Base-by-base conservation (phyloP, 2,797 vertebrate species). In the Euthynnus affinis region DNA sequence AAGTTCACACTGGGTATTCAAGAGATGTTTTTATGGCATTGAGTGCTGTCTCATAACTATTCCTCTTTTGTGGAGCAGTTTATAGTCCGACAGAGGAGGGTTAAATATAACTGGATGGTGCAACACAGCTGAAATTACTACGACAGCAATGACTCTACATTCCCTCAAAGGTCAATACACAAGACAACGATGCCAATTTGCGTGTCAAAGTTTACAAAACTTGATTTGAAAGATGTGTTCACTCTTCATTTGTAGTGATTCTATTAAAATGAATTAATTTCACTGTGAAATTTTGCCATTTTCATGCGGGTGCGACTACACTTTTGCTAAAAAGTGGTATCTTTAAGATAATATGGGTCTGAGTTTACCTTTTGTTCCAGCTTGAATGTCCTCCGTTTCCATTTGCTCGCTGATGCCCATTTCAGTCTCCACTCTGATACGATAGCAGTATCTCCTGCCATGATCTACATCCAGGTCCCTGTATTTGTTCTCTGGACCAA, bases 351-450 rank as follows among this genome's bases (percentile, higher is more conserved):
- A 7, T 9, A 29, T 0, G 58, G 7, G 44, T 17, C 49, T 51
- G 25, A 71, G 7, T 88, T 93, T 80, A 99, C 98, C 97, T 94
- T 96, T 97, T 40, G 96, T 94, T 12, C 95, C 96, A 22, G 96
- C 94, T 88, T 97, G 96, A 87, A 97, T 93, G 68, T 98, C 97
- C 8, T 96, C 94, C 0, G 98, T 98, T 79, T 97, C 96, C 94
- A 98, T 94, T 0, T 94, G 25, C 0, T 98, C 95, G 2, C 98
- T 96, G 5, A 27, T 78, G 20, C 97, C 98, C 83, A 98, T 96
- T 0, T 95, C 91, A 5, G 93, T 97, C 87, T 96, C 90, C 0
- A 96, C 97, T 83, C 91, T 94, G 89, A 98, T 95, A 3, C 96
- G 96, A 89, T 97, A 99, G 91, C 95, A 93, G 81, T 98, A 99